These are phyloP conservation scores for Dicerorhinus sumatrensis DNA, from an alignment of 2,113 vertebrate genomes.

Conservation along the genomic window DNA sequence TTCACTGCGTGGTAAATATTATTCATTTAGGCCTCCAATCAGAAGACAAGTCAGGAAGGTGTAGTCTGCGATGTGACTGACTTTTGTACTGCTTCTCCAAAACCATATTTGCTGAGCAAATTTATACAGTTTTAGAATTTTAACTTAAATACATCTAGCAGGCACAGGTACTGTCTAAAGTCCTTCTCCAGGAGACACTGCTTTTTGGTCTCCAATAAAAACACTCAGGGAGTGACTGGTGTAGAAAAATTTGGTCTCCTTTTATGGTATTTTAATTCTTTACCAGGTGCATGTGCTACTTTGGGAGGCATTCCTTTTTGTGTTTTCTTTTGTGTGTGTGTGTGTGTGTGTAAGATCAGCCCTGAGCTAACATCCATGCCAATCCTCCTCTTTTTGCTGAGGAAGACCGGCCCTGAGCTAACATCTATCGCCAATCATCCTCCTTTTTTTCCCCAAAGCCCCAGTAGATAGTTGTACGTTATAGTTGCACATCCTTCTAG, in stretches of 20 bases:
- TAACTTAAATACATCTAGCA: slow-evolving; percentile 5
- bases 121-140: neutral
- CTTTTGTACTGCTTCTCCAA: slow-evolving; percentile 20
- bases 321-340: no score
- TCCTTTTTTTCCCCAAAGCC: no score
- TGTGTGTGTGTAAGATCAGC: no score
- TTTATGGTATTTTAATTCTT: slow-evolving; percentile 38
- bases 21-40: neutral
- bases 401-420: no score
- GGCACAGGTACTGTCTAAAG: neutral
- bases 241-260: neutral
- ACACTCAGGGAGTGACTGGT: neutral
- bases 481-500: no score
- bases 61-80: neutral
- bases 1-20: neutral
- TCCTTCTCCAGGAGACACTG: neutral
- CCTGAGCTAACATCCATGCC: no score
- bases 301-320: slow-evolving; percentile 3
- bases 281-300: neutral
- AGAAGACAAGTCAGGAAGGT: neutral
- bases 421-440: no score
- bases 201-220: neutral
- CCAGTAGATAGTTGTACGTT: no score
- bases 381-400: no score
- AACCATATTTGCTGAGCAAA: slow-evolving; percentile 38